These are phyloP conservation scores for Bagarius yarrelli DNA, from an alignment of 2,113 vertebrate genomes.

Conservation along the genomic window DNA sequence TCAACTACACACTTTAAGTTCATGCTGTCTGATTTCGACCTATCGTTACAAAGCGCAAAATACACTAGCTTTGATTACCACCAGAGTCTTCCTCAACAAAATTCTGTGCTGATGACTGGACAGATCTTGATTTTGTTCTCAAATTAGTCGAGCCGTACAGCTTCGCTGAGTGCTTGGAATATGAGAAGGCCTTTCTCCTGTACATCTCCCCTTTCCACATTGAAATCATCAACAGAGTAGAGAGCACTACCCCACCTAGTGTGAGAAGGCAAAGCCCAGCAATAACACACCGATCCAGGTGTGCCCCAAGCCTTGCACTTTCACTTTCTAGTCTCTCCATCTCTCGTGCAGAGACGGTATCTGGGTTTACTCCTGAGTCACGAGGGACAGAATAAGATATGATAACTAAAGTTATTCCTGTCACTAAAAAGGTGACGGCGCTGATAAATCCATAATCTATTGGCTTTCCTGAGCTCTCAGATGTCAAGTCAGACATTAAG, in stretches of 20 bases:
- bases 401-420: slow-evolving; percentile 92
- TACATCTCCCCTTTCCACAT: slow-evolving; percentile 99
- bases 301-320: slow-evolving; percentile 86
- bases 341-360: slow-evolving; percentile 86
- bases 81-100: slow-evolving; percentile 84
- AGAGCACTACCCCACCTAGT: slow-evolving; percentile 92
- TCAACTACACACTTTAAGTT: slow-evolving; percentile 17
- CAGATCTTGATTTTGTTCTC: slow-evolving; percentile 80
- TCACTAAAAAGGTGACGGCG: slow-evolving; percentile 91
- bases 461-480: slow-evolving; percentile 79
- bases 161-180: slow-evolving; percentile 89
- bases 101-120: slow-evolving; percentile 77
- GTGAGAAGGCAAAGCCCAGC: slow-evolving; percentile 93
- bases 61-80: slow-evolving; percentile 70
- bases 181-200: slow-evolving; percentile 83
- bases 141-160: slow-evolving; percentile 95
- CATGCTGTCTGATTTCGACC: slow-evolving; percentile 8
- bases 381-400: slow-evolving; percentile 91
- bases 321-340: slow-evolving; percentile 94
- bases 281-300: slow-evolving; percentile 95
- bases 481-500: slow-evolving; percentile 81
- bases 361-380: slow-evolving; percentile 86
- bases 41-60: background rate
- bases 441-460: slow-evolving; percentile 95
- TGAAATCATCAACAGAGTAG: slow-evolving; percentile 92